These are phyloP conservation scores for Archips xylosteana DNA, from an alignment of 2,888 invertebrate genomes.

Conservation along the genomic window DNA sequence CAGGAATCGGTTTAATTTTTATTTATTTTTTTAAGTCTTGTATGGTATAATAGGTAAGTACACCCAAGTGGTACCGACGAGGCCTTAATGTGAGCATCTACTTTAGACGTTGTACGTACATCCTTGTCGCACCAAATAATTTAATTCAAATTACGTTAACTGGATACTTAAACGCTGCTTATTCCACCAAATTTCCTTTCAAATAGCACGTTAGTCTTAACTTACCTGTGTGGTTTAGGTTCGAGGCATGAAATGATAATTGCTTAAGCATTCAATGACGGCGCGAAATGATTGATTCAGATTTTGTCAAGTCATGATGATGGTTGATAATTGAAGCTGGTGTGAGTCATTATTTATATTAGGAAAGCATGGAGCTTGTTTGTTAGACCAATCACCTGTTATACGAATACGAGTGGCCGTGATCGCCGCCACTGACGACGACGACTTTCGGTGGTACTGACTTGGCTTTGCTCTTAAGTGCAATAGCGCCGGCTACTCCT, in stretches of 20 bases:
- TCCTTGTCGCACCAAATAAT: not conserved
- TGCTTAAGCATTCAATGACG: conserved; percentile 30
- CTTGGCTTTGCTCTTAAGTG: conserved; percentile 67
- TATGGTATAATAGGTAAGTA: no score
- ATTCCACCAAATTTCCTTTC: conserved; percentile 2
- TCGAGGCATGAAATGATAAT: conserved; percentile 37
- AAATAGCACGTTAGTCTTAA: conserved; percentile 2
- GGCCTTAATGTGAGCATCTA: not conserved
- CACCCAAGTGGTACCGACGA: not conserved
- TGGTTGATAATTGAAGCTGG: conserved; percentile 5
- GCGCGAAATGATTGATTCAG: conserved; percentile 1
- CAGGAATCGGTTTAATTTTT: no score
- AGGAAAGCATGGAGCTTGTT: conserved; percentile 34
- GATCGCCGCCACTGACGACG: conserved; percentile 38
- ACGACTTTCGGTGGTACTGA: conserved; percentile 48
- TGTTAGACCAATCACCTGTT: conserved; percentile 49
- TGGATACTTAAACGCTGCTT: not conserved
- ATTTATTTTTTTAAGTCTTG: no score
- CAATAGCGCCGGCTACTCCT: conserved; percentile 70
- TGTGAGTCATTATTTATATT: conserved; percentile 38
- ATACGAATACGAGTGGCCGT: conserved; percentile 50
- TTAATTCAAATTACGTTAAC: not conserved
- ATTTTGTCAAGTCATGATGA: conserved; percentile 26
- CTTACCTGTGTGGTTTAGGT: conserved; percentile 4
- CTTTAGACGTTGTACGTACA: not conserved